Base-by-base conservation (phyloP, 2,113 vertebrate species). In the Cepphus grylle region DNA sequence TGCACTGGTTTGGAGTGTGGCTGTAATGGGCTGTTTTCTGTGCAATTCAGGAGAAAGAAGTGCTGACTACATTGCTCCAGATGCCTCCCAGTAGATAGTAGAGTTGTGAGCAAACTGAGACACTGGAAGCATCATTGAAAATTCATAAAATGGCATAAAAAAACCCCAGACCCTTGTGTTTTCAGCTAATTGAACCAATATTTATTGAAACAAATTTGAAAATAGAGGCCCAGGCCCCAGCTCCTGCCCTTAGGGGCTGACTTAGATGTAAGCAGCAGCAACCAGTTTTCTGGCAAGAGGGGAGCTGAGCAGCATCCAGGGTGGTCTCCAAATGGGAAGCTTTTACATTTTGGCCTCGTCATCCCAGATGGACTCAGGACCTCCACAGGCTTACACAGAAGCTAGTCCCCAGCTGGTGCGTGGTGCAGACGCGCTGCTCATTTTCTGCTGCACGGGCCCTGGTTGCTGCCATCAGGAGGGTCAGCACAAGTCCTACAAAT, bases 351-450 rank as follows among this genome's bases (percentile, higher is more conserved):
- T 71, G 91, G 82, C 59, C 94, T 89, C 16, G 0, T 70, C 78
- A 73, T 80, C 88, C 76, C 91, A 93, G 82, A 83, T 88, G 70
- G 91, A 63, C 32, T 38, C 79, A 23, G 69, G 84, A 58, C 23
- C 76, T 76, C 34, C 17, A 4, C 63, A 45, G 53, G 42, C 92
- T 87, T 8, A 29, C 0, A 0, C 49, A 82, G 81, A 34, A 96
- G 76, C 81, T n/a, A 53, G 30, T 94, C 58, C 92, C 94, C 94
- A 90, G 77, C 85, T 94, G 94, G 93, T 93, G 80, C 58, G 49
- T 93, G 85, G 81, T 67, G 77, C 84, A 90, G 82, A 14, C 83
- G 45, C 7, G 5, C 63, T 89, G 80, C 77, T 96, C 82, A 0
- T 70, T 91, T 85, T 61, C 88, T 82, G 83, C 66, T 79, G 49